Percentiles rank a stretch among this genome's conserved stretches.
phyloP scores from a whole-genome alignment of 2,888 invertebrate genomes.

The Drosophila stalkeri region DNA sequence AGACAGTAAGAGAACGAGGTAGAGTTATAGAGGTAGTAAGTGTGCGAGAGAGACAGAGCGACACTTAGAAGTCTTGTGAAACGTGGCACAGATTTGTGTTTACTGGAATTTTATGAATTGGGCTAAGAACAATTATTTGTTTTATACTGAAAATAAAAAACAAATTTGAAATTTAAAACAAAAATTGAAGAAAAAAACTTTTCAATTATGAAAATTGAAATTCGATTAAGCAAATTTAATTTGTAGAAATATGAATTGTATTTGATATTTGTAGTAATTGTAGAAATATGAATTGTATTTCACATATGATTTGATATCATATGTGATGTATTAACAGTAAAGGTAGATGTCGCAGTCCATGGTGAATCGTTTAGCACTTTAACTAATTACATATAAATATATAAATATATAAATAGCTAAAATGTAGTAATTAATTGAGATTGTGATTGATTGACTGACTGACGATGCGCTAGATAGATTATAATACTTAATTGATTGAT shows the following conservation, averaged over 20 bases:
- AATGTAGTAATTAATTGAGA: not conserved
- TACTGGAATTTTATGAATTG: constrained; percentile 8
- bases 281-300: not conserved
- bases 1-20: not conserved
- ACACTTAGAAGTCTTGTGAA: constrained; percentile 13
- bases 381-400: too few relatives aligned
- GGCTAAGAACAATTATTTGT: not conserved
- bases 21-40: not conserved
- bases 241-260: not conserved
- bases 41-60: not conserved
- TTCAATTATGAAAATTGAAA: not conserved
- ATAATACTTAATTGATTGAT: not conserved
- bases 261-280: too few relatives aligned
- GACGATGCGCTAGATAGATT: not conserved
- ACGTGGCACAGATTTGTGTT: constrained; percentile 10
- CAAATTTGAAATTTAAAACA: constrained; percentile 1
- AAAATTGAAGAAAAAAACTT: not conserved
- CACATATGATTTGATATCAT: too few relatives aligned
- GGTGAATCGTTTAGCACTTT: not conserved
- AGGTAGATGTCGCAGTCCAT: not conserved
- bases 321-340: not conserved
- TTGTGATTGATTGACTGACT: not conserved
- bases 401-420: too few relatives aligned
- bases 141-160: not conserved
- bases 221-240: not conserved